Percentiles rank a stretch among this genome's conserved stretches.
Evolutionary conservation across 2,797 vertebrate species (phyloP).

Genomic region (Brotula barbata): DNA sequence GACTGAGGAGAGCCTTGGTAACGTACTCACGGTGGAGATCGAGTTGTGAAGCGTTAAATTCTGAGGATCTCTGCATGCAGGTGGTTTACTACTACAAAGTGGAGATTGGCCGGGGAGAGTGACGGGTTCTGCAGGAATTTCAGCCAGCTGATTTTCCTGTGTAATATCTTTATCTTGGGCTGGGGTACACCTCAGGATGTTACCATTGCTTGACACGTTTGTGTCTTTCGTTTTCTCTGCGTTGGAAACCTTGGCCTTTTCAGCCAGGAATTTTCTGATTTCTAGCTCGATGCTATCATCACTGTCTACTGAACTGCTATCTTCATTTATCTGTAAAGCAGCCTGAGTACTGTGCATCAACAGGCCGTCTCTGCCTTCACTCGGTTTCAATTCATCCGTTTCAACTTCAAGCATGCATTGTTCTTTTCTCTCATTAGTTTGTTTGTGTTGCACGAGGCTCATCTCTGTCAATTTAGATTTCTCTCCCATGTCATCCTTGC

Average conservation of each 20-base stretch:
- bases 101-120: constrained; percentile 29
- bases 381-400: constrained; percentile 24
- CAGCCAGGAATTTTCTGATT: constrained; percentile 90
- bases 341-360: constrained; percentile 11
- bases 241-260: constrained; percentile 86
- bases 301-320: constrained; percentile 91
- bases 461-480: constrained; percentile 54
- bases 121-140: constrained; percentile 55
- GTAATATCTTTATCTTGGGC: constrained; percentile 53
- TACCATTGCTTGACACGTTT: constrained; percentile 38
- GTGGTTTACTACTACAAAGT: constrained; percentile 1
- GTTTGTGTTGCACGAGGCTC: constrained; percentile 33
- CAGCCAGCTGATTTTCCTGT: constrained; percentile 69
- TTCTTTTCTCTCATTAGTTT: constrained; percentile 39
- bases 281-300: constrained; percentile 97
- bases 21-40: constrained; percentile 15
- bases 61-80: constrained; percentile 17
- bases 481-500: constrained; percentile 35
- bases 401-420: constrained; percentile 34
- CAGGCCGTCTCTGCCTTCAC: constrained; percentile 13
- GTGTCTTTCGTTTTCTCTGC: constrained; percentile 48
- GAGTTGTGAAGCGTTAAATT: constrained; percentile 11
- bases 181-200: constrained; percentile 2
- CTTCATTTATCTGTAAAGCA: constrained; percentile 66
- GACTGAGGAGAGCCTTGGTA: constrained; percentile 19